A percentile compares a stretch with the other conserved stretches of the same genome.
These are phyloP conservation scores for Acipenser oxyrinchus DNA, from an alignment of 2,797 vertebrate species.

Conservation along the genomic window DNA sequence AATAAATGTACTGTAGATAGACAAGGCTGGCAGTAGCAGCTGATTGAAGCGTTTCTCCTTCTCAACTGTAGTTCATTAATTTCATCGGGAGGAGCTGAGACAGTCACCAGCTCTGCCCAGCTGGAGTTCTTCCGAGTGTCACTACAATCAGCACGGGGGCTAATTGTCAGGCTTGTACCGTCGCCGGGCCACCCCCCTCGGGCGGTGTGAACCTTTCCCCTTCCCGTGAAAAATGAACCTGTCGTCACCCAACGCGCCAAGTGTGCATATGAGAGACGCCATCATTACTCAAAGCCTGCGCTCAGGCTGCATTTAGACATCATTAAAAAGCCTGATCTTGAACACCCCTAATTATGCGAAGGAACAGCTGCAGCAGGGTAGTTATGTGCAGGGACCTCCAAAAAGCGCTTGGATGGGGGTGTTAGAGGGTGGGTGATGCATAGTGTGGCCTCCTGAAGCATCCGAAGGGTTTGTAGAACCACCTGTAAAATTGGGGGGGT, in stretches of 20 bases:
- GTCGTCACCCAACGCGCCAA: conserved; percentile 78
- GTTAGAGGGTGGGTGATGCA: background rate
- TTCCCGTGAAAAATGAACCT: conserved; percentile 90
- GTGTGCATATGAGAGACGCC: conserved; percentile 61
- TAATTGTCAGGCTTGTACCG: conserved; percentile 76
- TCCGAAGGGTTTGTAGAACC: no score
- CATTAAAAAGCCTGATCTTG: conserved; percentile 48
- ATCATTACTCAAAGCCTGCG: conserved; percentile 70
- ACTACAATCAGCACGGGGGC: conserved; percentile 69
- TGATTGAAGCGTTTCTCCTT: conserved; percentile 98
- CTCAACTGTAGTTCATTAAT: conserved; percentile 89
- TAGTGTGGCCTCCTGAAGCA: no score
- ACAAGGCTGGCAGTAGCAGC: conserved; percentile 65
- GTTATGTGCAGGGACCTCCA: no score
- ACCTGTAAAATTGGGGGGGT: no score
- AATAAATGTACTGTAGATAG: conserved; percentile 60
- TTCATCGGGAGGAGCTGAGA: conserved; percentile 73
- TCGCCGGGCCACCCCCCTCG: conserved; percentile 69
- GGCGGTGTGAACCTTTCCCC: conserved; percentile 76
- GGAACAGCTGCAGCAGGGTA: background rate
- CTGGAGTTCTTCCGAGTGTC: conserved; percentile 69
- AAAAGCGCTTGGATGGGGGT: background rate
- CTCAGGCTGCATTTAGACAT: conserved; percentile 64
- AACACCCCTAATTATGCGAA: background rate
- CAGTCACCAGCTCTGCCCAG: conserved; percentile 53